phyloP scores from a whole-genome alignment of 2,888 invertebrate genomes.

The Nomada flava region DNA sequence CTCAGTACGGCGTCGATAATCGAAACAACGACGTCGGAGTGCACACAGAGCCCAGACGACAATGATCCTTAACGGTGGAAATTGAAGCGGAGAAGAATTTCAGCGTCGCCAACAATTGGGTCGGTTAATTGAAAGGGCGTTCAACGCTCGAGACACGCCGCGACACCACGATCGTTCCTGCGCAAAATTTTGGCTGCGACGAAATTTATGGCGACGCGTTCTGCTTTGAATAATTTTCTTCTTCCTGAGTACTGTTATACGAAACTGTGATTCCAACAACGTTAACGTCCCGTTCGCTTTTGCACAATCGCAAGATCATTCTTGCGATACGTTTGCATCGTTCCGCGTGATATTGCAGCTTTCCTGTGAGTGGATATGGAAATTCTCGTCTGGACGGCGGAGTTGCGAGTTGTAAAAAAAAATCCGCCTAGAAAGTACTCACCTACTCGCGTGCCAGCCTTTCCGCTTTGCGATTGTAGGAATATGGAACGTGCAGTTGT shows the following conservation, averaged over 20 bases:
- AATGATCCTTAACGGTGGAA: constrained; percentile 2
- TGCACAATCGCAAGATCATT: not conserved
- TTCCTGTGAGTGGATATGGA: constrained; percentile 10
- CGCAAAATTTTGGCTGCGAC: constrained; percentile 26
- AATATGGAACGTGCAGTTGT: not conserved
- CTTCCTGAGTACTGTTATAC: too few relatives aligned
- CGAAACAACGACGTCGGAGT: not conserved
- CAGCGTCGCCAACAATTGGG: constrained; percentile 28
- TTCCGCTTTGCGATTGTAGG: not conserved
- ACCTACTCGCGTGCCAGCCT: constrained; percentile 27
- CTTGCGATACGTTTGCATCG: not conserved
- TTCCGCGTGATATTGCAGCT: not conserved
- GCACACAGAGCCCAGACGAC: not conserved
- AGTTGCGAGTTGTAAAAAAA: constrained; percentile 42
- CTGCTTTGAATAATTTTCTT: not conserved
- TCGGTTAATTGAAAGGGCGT: constrained; percentile 36
- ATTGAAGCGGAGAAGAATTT: constrained; percentile 13
- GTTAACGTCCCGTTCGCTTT: not conserved
- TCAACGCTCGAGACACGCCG: constrained; percentile 7
- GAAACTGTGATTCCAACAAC: too few relatives aligned
- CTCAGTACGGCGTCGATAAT: not conserved
- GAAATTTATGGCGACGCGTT: not conserved
- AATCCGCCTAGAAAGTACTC: constrained; percentile 59
- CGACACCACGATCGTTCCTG: not conserved
- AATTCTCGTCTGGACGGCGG: constrained; percentile 18